Percentiles rank a stretch among this genome's conserved stretches.
Conservation (phyloP, 1,140 invertebrate genomes). For the Zaprionus ornatus region DNA sequence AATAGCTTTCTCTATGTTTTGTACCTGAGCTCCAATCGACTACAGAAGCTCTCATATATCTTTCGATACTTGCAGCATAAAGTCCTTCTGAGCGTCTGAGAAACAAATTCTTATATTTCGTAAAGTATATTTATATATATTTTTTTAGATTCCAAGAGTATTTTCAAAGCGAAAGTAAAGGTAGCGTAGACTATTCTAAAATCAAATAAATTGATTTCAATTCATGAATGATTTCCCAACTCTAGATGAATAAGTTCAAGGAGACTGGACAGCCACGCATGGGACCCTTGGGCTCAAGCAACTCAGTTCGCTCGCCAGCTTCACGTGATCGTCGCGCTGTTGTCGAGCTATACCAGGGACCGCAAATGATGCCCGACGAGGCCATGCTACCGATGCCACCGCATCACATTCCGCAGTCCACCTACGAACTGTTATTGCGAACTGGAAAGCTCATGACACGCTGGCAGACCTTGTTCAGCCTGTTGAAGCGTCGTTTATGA, state of each 20-base stretch:
- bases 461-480: conserved; percentile 2
- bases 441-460: background rate
- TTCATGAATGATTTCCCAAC: background rate
- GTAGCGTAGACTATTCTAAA: background rate
- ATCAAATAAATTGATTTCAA: background rate
- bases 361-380: conserved; percentile 22
- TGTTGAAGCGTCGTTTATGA: conserved; percentile 18
- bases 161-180: background rate
- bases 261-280: conserved; percentile 1
- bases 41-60: background rate
- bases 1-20: background rate
- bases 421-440: background rate
- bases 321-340: conserved; percentile 33
- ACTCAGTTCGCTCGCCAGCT: background rate
- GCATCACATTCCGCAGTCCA: conserved; percentile 8
- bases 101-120: background rate
- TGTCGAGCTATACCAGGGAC: conserved; percentile 28
- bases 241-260: conserved; percentile 20
- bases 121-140: background rate
- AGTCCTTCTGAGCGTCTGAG: background rate
- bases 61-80: background rate
- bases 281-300: background rate
- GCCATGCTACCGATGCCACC: conserved; percentile 55
- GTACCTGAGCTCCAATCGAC: background rate
- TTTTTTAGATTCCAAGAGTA: background rate